phyloP scores from a whole-genome alignment of 2,113 vertebrate species.

The Asarcornis scutulata region DNA sequence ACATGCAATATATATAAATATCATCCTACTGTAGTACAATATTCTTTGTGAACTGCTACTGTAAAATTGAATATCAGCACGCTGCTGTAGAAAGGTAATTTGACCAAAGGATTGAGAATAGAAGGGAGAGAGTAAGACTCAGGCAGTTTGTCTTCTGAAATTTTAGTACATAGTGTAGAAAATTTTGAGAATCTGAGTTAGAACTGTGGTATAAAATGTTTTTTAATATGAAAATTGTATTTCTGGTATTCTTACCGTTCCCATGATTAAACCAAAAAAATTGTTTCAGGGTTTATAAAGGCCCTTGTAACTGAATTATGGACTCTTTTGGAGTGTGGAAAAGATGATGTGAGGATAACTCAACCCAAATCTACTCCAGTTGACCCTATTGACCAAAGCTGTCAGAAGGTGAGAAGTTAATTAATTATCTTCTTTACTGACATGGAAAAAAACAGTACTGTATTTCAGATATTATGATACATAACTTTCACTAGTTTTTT shows the following conservation, averaged over 20 bases:
- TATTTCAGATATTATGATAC: not conserved
- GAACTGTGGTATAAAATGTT: not conserved
- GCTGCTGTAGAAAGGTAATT: not conserved
- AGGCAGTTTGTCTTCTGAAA: not conserved
- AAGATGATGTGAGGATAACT: constrained; percentile 85
- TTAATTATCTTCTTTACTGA: not conserved
- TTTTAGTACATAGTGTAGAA: not conserved
- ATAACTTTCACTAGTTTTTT: not conserved
- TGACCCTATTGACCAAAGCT: constrained; percentile 92
- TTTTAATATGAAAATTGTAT: not conserved
- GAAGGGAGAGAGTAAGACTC: not conserved
- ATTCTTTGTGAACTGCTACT: not conserved
- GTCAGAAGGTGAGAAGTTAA: constrained; percentile 85
- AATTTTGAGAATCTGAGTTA: not conserved
- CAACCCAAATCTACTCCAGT: constrained; percentile 86
- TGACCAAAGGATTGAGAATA: not conserved
- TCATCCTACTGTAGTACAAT: not conserved
- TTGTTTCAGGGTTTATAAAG: constrained; percentile 85
- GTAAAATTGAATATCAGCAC: not conserved
- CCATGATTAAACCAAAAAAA: not conserved
- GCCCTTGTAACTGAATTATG: constrained; percentile 88
- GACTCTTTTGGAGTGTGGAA: constrained; percentile 89
- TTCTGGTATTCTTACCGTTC: not conserved
- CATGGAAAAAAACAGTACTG: not conserved
- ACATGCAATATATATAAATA: not conserved